Base-by-base conservation (phyloP, 2,797 vertebrate genomes). In the Salarias fasciatus region DNA sequence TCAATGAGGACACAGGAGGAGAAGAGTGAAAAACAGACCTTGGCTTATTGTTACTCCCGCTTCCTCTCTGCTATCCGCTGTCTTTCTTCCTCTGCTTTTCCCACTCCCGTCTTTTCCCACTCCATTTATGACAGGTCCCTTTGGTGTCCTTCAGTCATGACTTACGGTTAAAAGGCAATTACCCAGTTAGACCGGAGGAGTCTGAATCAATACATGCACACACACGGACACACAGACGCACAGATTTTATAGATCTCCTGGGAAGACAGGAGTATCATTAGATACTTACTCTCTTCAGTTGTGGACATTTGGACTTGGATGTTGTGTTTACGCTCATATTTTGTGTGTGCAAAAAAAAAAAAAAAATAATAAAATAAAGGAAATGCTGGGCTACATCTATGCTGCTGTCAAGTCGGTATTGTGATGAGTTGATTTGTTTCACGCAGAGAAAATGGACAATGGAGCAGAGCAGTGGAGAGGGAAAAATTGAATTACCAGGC, bases 111-210 rank as follows among this genome's bases (percentile, higher is more conserved):
- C 43, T 71, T 70, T 70, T 69, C 43, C 70, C 42, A 30, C 53
- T 80, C 40, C 30, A 61, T 84, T 78, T 71, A 77, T 83, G 71
- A 71, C 77, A 59, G 68, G 67, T 83, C 81, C 70, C 78, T 50
- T 55, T 55, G 63, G 75, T 82, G 78, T 83, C 79, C 79, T 84
- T 88, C 82, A 86, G 61, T 82, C 65, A 80, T 84, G 82, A 89
- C 73, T 84, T 83, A 74, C 56, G 68, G 84, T 78, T 91, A 85
- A 91, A 89, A 84, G 78, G 71, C 75, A 89, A 85, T 89, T 84
- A 77, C 68, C 68, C 54, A 60, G 45, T 87, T 80, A 76, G 64
- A 78, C 75, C 61, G 9, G 55, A 75, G 49, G 48, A 76, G 72
- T 61, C 57, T 48, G 56, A 77, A 83, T 86, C 71, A 70, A 87